Evolutionary conservation across 2,113 vertebrate genomes (phyloP).

Genomic region (Rhabdomys dilectus): DNA sequence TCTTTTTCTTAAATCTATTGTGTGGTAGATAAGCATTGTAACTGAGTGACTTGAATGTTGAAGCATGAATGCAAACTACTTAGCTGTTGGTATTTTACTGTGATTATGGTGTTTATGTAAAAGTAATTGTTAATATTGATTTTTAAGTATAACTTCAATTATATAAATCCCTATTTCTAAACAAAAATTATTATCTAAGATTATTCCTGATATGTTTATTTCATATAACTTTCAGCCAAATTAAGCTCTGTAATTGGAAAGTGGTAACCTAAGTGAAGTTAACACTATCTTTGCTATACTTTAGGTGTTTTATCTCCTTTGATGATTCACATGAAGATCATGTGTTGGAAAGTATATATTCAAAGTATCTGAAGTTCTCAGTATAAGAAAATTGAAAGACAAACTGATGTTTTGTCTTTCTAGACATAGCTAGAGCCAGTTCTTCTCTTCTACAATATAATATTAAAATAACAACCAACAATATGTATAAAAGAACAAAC

Average conservation of each 20-base stretch:
- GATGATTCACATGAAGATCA: neutral
- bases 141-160: conserved; percentile 48
- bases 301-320: conserved; percentile 22
- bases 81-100: conserved; percentile 31
- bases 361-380: conserved; percentile 29
- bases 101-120: conserved; percentile 36
- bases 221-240: neutral
- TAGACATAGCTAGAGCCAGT: conserved; percentile 15
- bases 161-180: conserved; percentile 38
- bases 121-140: conserved; percentile 24
- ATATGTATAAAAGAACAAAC: conserved; percentile 29
- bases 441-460: conserved; percentile 26
- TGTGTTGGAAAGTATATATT: neutral
- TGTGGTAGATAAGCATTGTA: conserved; percentile 41
- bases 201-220: conserved; percentile 41
- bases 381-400: conserved; percentile 26
- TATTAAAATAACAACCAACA: conserved; percentile 55
- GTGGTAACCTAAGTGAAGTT: neutral
- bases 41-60: conserved; percentile 25
- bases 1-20: conserved; percentile 41
- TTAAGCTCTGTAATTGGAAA: neutral
- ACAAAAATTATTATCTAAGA: neutral
- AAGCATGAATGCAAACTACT: conserved; percentile 34
- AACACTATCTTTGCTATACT: neutral
- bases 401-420: conserved; percentile 3